Evolutionary conservation across 2,797 vertebrate genomes (phyloP).

Genomic region (Acipenser transmontanus): DNA sequence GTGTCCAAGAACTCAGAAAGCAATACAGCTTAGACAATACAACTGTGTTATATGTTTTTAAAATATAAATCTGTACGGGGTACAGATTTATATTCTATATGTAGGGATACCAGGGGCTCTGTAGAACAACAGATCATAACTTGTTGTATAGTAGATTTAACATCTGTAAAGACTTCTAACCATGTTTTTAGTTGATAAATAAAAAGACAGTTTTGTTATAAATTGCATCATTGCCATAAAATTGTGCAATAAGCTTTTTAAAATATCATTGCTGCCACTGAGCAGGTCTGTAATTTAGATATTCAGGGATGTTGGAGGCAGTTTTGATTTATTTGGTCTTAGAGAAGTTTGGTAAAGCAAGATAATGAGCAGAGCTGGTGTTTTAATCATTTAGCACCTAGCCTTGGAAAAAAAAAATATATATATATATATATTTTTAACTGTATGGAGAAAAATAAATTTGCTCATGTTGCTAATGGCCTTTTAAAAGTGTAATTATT

Average conservation of each 20-base stretch:
- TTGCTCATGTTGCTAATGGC: slow-evolving; percentile 69
- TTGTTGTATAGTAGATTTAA: no score
- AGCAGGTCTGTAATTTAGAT: slow-evolving; percentile 89
- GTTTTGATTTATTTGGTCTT: slow-evolving; percentile 94
- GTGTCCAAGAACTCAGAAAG: no score
- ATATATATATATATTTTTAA: slow-evolving; percentile 85
- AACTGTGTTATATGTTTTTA: no score
- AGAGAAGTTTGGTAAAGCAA: slow-evolving; percentile 90
- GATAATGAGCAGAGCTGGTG: slow-evolving; percentile 91
- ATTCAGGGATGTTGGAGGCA: slow-evolving; percentile 79
- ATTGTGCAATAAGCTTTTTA: slow-evolving; percentile 93
- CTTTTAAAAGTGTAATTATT: slow-evolving; percentile 44
- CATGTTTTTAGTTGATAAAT: slow-evolving; percentile 41
- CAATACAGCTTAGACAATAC: no score
- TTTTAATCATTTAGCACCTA: slow-evolving; percentile 81
- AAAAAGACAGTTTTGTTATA: slow-evolving; percentile 70
- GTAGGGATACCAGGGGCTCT: no score
- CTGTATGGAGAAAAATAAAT: slow-evolving; percentile 73
- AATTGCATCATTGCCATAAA: slow-evolving; percentile 77
- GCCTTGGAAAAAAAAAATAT: slow-evolving; percentile 61
- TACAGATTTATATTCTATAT: no score
- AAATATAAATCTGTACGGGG: no score
- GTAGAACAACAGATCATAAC: no score
- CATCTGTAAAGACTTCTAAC: no score
- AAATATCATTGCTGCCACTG: slow-evolving; percentile 94